Base-by-base conservation (phyloP, 2,113 vertebrate genomes). In the Ceyx cyanopectus region DNA sequence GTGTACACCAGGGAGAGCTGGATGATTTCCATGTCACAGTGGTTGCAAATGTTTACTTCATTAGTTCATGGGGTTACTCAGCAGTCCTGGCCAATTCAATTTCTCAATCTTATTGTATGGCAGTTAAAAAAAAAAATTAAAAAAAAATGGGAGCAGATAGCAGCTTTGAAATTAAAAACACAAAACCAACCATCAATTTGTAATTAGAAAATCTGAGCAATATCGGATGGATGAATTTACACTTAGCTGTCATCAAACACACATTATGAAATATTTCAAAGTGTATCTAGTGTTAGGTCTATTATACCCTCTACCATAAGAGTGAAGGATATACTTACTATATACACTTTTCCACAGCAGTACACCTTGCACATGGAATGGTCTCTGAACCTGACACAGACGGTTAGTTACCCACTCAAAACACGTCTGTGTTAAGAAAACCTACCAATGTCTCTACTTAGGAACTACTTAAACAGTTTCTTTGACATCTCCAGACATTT, bases 11-110 rank as follows among this genome's bases (percentile, higher is more conserved):
- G 58, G 94, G 97, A 95, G 94, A 94, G 92, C 97, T 98, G 98
- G 97, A 98, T 90, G 81, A 78, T 93, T 95, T 97, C 97, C 97
- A 98, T 89, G 87, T 96, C 97, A 97, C 97, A 94, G 97, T 90
- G 77, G 97, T 96, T 96, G 96, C 96, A 97, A 97, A 97, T 98
- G 97, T 97, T 98, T 97, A 98, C 97, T 97, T 97, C 98, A 97
- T 97, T 97, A 97, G 97, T 98, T 98, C 97, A 97, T 94, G 94
- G 97, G 97, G 97, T 98, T 98, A 97, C 97, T 96, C 96, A 96
- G 97, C 96, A 96, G 86, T 95, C 90, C 80, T 62, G 92, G 97
- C 97, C 96, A 97, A 97, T 77, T 97, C 95, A 94, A 93, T 97
- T 81, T 96, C 97, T 97, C 95, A 96, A 95, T 89, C 91, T 90